These are phyloP conservation scores for Wasmannia auropunctata DNA, from an alignment of 1,140 invertebrate species.

Conservation along the genomic window DNA sequence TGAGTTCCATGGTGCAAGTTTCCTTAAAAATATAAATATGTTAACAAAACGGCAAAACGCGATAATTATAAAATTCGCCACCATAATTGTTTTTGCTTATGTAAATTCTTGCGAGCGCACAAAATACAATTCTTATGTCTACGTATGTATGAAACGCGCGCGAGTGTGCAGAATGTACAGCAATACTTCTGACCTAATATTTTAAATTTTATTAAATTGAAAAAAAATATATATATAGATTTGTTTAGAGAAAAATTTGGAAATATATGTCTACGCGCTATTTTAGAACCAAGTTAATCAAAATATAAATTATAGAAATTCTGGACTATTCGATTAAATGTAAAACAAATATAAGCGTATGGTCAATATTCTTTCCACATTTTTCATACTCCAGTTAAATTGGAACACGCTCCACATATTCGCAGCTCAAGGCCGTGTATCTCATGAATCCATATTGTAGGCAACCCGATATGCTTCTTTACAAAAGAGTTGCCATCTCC, in stretches of 20 bases:
- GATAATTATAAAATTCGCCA: background rate
- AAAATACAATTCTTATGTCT: background rate
- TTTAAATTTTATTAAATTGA: background rate
- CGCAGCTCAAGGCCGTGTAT: conserved; percentile 8
- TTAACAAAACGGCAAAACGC: background rate
- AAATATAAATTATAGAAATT: background rate
- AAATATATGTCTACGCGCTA: background rate
- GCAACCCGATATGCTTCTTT: conserved; percentile 22
- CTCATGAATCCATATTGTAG: background rate
- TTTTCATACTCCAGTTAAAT: conserved; percentile 53
- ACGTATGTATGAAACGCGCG: background rate
- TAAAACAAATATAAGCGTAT: background rate
- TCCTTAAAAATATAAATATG: background rate
- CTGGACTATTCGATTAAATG: background rate
- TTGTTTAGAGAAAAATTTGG: background rate
- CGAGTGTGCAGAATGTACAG: background rate
- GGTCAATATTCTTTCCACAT: conserved; percentile 24
- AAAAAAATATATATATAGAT: background rate
- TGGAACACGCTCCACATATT: conserved; percentile 46
- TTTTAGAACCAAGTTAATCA: background rate
- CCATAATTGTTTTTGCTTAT: background rate
- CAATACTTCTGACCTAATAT: background rate
- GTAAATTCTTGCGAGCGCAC: background rate
- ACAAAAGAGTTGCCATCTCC: background rate
- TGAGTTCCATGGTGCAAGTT: background rate